Base-by-base conservation (phyloP, 2,797 vertebrate species). In the Hylomyscus alleni region DNA sequence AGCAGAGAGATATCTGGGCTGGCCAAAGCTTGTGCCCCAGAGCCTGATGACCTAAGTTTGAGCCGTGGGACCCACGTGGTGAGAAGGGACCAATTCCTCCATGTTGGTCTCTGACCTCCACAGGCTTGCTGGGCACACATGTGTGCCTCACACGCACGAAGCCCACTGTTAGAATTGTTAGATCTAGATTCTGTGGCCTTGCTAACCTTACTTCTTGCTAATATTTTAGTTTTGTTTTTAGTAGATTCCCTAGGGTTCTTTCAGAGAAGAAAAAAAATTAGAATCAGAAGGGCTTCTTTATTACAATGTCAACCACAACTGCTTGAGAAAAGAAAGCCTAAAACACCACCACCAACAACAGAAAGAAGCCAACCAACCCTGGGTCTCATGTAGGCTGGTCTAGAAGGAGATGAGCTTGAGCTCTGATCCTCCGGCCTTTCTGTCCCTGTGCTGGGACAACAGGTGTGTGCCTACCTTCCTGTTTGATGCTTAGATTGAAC, bases 201-300 rank as follows among this genome's bases (percentile, higher is more conserved):
- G 4, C 52, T 84, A 92, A 91, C 31, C 22, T 91, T 19, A 58
- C 26, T 92, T 91, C 44, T 76, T 67, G 40, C 52, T 93, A 83
- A 65, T 37, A 17, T 31, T 85, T 78, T 86, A 67, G 10, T 54
- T 96, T 96, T 73, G 20, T 77, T 89, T 96, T 60, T 19, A 80
- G 3, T 77, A 76, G 50, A 40, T 72, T 58, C 6, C 78, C 56
- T 83, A 69, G 58, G 83, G 83, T 73, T 84, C 67, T 86, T 94
- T 24, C 15, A 81, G 26, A 6, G 19, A 65, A 19, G 14, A 76
- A 20, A 17, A 3, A 54, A 54, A 54, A 54, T 54, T 54, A 54
- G 17, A 78, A 78, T 77, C 78, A 9, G 50, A 10, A 14, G 19
- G 6, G 90, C 17, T 29, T 81, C 3, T 19, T 6, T 52, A 40